phyloP scores from a whole-genome alignment of 2,888 invertebrate genomes.

The Oxytorus armatus region DNA sequence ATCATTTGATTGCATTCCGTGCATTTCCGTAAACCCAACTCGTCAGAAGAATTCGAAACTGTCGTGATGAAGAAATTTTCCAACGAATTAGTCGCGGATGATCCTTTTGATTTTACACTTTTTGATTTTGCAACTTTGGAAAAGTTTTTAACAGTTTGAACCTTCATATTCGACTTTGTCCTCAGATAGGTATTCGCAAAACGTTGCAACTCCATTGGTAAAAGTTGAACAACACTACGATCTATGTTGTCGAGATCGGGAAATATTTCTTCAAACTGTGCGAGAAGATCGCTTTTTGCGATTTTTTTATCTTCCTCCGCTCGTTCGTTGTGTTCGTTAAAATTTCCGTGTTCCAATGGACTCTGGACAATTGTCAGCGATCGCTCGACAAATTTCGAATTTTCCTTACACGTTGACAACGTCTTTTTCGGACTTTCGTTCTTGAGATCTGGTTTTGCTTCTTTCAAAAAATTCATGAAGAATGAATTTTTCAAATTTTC shows the following conservation, averaged over 20 bases:
- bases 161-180: conserved; percentile 50
- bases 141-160: conserved; percentile 62
- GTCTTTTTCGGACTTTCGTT: conserved; percentile 10
- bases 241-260: conserved; percentile 84
- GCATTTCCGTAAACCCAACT: conserved; percentile 86
- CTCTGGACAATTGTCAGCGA: background rate
- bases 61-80: conserved; percentile 85
- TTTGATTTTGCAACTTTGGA: conserved; percentile 64
- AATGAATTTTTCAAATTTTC: conserved; percentile 80
- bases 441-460: conserved; percentile 58
- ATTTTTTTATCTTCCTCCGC: conserved; percentile 13
- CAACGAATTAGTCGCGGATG: conserved; percentile 69
- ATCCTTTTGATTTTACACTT: conserved; percentile 68
- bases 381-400: background rate
- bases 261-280: conserved; percentile 83
- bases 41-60: conserved; percentile 70
- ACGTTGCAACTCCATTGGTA: conserved; percentile 82
- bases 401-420: background rate
- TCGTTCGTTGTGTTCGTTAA: background rate
- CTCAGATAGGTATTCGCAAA: conserved; percentile 78
- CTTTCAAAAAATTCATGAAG: conserved; percentile 79
- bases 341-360: conserved; percentile 16
- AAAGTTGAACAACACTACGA: conserved; percentile 80
- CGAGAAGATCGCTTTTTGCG: conserved; percentile 53
- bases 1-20: conserved; percentile 89